Percentiles rank a stretch among this genome's conserved stretches.
Conservation (phyloP, 92 coral and sea anemone genomes). For the Actinernus sp. region DNA sequence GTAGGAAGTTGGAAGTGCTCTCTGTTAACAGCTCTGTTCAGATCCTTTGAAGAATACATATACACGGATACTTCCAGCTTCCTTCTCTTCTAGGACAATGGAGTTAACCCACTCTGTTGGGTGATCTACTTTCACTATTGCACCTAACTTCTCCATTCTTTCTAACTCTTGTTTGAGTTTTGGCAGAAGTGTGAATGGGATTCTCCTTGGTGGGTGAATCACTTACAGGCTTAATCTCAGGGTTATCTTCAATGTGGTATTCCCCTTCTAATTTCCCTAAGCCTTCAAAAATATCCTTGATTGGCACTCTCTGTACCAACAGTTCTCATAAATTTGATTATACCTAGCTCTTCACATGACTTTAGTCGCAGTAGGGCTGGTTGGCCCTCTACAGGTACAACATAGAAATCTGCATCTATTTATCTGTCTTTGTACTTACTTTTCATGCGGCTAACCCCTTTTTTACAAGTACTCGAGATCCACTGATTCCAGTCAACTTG, state of each 20-base stretch:
- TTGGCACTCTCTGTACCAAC: constrained; percentile 3
- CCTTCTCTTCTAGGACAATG: constrained; percentile 24
- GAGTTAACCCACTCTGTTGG: constrained; percentile 37
- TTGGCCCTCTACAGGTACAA: constrained; percentile 12
- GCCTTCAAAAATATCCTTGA: constrained; percentile 21
- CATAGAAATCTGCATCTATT: constrained; percentile 1
- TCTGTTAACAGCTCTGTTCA: constrained; percentile 28
- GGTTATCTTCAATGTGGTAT: constrained; percentile 17
- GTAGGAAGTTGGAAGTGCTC: constrained; percentile 35
- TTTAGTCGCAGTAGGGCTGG: neutral
- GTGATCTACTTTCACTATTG: constrained; percentile 23
- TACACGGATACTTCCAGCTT: constrained; percentile 18
- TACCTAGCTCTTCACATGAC: neutral
- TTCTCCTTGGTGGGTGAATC: constrained; percentile 26
- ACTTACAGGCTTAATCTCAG: constrained; percentile 15
- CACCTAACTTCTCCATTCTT: constrained; percentile 11
- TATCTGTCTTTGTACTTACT: neutral
- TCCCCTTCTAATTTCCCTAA: constrained; percentile 33
- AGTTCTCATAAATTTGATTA: neutral
- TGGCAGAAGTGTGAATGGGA: constrained; percentile 35
- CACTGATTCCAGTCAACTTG: no score
- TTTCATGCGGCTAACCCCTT: neutral
- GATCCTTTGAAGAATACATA: constrained; percentile 28
- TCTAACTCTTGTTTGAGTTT: constrained; percentile 22
- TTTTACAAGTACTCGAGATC: neutral